Base-by-base conservation (phyloP, 37 sponge, comb jelly and placozoan genomes). In the Diacarnus erythraeanus region DNA sequence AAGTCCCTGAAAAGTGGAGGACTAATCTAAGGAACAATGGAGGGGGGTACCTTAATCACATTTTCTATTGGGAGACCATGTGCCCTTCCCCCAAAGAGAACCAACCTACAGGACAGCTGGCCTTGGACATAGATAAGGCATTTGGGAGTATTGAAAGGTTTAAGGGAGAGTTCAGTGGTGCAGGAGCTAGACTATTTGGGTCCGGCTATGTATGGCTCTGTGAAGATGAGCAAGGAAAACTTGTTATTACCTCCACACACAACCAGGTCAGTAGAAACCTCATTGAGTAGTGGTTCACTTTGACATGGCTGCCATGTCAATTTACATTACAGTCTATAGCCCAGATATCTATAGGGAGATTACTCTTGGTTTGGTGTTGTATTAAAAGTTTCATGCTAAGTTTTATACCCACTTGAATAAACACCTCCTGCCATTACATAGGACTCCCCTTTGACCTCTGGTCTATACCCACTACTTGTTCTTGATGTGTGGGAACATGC, bases 401-500 rank as follows among this genome's bases (percentile, higher is more conserved):
- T n/a, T n/a, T n/a, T n/a, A n/a, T n/a, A n/a, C n/a, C n/a, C n/a
- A n/a, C 22, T 38, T 66, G 4, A 72, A 1, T 4, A n/a, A n/a
- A n/a, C n/a, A n/a, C n/a, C n/a, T n/a, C n/a, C n/a, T n/a, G n/a
- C n/a, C n/a, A 33, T 61, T 37, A 30, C 21, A 54, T 68, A 93
- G 88, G 95, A 94, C 59, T 80, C 54, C 37, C 95, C 95, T 2
- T 38, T 94, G 42, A 59, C 77, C 31, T 36, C 78, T 27, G 83
- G 80, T 0, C 80, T 88, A 12, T 78, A 85, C 63, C 95, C 95
- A 15, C 41, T 94, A 0, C 80, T 94, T 36, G 92, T 78, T 10
- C 9, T 94, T 57, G 95, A 94, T 43, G 76, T 94, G 61, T 94
- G 95, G 95, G 95, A 94, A 51, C 95, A 94, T 60, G 86, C 95